A percentile compares a stretch with the other conserved stretches of the same genome.
These are phyloP conservation scores for Ondatra zibethicus DNA, from an alignment of 2,113 vertebrate genomes.

Conservation along the genomic window DNA sequence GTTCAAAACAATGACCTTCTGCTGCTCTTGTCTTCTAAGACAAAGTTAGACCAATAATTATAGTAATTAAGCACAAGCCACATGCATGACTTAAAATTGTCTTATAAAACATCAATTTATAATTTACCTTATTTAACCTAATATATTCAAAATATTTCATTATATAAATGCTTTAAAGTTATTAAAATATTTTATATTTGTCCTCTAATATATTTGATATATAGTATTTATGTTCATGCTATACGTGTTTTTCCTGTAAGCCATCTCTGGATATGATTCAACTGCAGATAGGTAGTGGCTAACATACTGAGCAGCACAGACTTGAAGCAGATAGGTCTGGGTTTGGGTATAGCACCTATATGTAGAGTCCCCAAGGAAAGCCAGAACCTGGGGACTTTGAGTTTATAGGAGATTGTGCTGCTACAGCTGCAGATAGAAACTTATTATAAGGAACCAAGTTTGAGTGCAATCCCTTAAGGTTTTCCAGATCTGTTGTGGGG, in stretches of 20 bases:
- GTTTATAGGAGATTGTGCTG: background rate
- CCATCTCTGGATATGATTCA: background rate
- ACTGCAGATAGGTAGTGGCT: background rate
- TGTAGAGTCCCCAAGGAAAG: background rate
- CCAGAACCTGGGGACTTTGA: background rate
- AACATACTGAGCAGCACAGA: background rate
- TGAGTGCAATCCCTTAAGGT: background rate
- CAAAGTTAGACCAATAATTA: background rate
- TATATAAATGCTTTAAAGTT: background rate
- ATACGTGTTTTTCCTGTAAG: background rate
- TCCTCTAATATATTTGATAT: background rate
- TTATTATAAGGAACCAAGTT: background rate
- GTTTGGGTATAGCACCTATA: background rate
- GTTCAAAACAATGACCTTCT: background rate
- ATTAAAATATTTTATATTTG: slow-evolving; percentile 3
- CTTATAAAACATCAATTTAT: background rate
- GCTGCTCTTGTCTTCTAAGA: background rate
- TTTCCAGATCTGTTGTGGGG: background rate
- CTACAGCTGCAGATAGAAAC: background rate
- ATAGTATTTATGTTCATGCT: background rate
- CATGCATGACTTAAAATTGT: background rate
- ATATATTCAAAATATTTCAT: slow-evolving; percentile 1
- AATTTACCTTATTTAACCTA: slow-evolving; percentile 2
- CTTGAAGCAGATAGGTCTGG: background rate
- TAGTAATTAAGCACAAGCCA: background rate